Conservation (phyloP, 2,797 vertebrate genomes). For the Spondyliosoma cantharus region DNA sequence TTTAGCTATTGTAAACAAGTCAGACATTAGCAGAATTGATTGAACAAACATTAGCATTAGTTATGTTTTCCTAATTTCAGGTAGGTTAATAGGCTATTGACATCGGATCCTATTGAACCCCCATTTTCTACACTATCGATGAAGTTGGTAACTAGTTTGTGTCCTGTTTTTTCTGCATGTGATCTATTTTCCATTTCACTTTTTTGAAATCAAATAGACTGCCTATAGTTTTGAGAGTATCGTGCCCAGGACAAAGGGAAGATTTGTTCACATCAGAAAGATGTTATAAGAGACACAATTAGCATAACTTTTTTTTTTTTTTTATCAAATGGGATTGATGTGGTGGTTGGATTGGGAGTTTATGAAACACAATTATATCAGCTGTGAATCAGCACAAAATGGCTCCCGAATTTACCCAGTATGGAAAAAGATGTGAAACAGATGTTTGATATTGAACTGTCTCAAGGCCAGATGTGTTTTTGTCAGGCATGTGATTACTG, state of each 20-base stretch:
- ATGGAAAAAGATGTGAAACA: neutral
- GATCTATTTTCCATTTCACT: neutral
- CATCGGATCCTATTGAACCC: neutral
- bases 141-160: neutral
- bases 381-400: constrained; percentile 32
- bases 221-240: neutral
- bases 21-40: neutral
- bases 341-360: neutral
- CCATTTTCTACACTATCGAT: neutral
- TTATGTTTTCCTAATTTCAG: neutral
- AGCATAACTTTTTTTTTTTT: neutral
- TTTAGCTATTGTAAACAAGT: neutral
- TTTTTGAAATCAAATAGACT: too few species aligned
- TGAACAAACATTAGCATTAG: neutral
- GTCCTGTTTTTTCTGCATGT: neutral
- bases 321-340: neutral
- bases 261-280: neutral
- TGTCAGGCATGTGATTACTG: neutral
- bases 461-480: neutral
- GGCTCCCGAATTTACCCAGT: neutral
- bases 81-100: neutral
- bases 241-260: neutral
- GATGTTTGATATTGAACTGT: neutral
- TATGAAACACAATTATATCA: neutral
- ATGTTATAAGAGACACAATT: neutral